Evolutionary conservation across 2,113 vertebrate genomes (phyloP).

Genomic region (Origma solitaria): DNA sequence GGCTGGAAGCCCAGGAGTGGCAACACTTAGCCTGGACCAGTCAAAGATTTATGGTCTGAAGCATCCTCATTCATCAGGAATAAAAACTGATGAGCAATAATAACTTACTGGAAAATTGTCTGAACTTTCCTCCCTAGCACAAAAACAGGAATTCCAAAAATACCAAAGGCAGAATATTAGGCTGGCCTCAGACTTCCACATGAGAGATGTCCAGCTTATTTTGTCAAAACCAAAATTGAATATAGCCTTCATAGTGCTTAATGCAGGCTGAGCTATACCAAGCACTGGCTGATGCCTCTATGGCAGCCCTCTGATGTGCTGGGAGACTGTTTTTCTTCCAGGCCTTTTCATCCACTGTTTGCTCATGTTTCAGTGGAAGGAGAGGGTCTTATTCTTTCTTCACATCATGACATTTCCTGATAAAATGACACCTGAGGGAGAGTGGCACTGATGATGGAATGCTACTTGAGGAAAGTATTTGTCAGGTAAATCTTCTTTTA

Average conservation of each 20-base stretch:
- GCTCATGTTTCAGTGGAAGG: neutral
- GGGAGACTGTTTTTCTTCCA: neutral
- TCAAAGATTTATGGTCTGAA: slow-evolving; percentile 30
- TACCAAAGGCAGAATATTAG: neutral
- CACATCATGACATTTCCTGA: neutral
- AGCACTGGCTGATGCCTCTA: neutral
- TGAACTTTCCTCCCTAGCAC: neutral
- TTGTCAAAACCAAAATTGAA: neutral
- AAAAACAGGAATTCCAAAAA: slow-evolving; percentile 41
- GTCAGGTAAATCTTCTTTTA: neutral
- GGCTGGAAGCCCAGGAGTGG: slow-evolving; percentile 32
- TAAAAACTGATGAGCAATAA: slow-evolving; percentile 37
- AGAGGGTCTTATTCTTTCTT: neutral
- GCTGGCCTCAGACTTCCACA: neutral
- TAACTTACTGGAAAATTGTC: slow-evolving; percentile 33
- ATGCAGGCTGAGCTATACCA: neutral
- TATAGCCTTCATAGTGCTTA: neutral
- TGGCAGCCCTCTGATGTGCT: neutral
- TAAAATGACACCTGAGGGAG: neutral
- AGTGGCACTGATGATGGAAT: neutral
- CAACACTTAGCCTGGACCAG: slow-evolving; percentile 6
- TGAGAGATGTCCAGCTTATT: neutral
- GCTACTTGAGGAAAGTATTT: neutral
- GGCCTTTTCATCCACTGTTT: neutral
- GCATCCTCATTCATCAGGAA: slow-evolving; percentile 9